These are phyloP conservation scores for Trisateles emortualis DNA, from an alignment of 2,888 invertebrate genomes.

Conservation along the genomic window DNA sequence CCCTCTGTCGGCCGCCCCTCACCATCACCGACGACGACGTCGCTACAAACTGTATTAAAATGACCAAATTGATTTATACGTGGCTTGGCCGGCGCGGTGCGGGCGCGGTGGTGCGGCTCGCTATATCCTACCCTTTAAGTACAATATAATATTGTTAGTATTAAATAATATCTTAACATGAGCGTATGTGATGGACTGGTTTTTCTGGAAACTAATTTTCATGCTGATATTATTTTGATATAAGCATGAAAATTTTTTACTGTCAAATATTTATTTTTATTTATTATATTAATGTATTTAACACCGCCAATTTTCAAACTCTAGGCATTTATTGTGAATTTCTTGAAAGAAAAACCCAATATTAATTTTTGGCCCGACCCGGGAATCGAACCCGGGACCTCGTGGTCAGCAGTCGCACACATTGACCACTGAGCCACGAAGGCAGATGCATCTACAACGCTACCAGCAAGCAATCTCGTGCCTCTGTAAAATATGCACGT, in stretches of 20 bases:
- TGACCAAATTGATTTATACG: conserved; percentile 42
- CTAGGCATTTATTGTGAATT: too few relatives aligned
- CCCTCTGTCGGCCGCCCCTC: conserved; percentile 4
- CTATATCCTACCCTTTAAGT: conserved; percentile 6
- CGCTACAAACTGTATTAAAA: conserved; percentile 45
- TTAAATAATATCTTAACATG: conserved; percentile 13
- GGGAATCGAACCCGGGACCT: too few relatives aligned
- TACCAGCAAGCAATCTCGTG: background rate
- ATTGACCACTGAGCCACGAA: too few relatives aligned
- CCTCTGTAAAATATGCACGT: conserved; percentile 4
- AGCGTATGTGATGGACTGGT: background rate
- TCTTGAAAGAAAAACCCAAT: too few relatives aligned
- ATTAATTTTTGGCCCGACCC: too few relatives aligned
- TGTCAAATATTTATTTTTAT: too few relatives aligned
- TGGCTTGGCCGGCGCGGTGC: too few relatives aligned
- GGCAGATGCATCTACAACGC: background rate
- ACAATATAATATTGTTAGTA: conserved; percentile 38
- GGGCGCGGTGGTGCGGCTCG: conserved; percentile 1
- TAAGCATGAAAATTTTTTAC: too few relatives aligned
- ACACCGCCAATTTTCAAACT: too few relatives aligned
- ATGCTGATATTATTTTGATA: too few relatives aligned
- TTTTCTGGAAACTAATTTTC: conserved; percentile 7
- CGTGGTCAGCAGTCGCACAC: background rate
- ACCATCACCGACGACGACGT: background rate
- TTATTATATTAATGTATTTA: too few relatives aligned